phyloP scores from a whole-genome alignment of 2,113 vertebrate genomes.

The Mastomys natalensis region DNA sequence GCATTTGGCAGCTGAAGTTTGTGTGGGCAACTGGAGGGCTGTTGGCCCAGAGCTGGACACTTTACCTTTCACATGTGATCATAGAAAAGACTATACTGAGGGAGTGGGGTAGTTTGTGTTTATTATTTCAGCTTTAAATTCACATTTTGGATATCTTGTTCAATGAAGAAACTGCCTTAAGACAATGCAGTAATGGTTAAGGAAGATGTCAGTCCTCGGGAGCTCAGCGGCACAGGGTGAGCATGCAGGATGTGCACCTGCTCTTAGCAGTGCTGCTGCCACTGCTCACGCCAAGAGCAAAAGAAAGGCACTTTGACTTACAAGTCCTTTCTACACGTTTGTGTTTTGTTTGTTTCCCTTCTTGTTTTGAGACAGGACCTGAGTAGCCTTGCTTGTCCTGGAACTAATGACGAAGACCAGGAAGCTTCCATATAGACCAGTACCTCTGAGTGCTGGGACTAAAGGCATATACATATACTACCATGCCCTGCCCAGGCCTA shows the following conservation, averaged over 20 bases:
- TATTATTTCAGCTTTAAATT: neutral
- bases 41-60: fast-evolving
- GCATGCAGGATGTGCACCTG: neutral
- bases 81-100: neutral
- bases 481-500: neutral
- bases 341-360: neutral
- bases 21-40: neutral
- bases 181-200: neutral
- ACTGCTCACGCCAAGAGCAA: neutral
- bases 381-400: neutral
- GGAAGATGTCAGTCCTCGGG: neutral
- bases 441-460: neutral
- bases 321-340: neutral
- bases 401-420: no score
- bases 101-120: neutral
- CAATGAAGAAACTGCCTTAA: neutral
- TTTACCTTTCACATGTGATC: neutral
- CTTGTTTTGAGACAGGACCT: neutral
- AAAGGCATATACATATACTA: neutral
- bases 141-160: neutral
- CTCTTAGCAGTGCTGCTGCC: fast-evolving
- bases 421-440: neutral
- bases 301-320: neutral
- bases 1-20: neutral
- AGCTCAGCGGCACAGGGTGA: fast-evolving